phyloP scores from a whole-genome alignment of 2,888 invertebrate species.

The Cyaniris semiargus region DNA sequence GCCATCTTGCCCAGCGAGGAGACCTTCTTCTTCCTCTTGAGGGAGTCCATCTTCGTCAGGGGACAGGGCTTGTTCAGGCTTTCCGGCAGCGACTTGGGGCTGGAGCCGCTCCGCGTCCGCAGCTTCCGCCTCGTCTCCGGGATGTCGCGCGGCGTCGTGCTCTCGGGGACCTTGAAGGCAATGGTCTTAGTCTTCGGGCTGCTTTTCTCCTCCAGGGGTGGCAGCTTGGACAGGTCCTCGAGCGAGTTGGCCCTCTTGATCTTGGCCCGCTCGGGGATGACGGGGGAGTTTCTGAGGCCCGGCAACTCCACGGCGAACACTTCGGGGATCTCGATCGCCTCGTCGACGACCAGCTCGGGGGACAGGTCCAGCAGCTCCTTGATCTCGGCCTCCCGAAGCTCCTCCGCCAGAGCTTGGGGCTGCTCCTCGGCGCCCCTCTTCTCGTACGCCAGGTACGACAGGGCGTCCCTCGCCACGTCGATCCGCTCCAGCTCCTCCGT shows the following conservation, averaged over 20 bases:
- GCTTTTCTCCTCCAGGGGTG: conserved; percentile 49
- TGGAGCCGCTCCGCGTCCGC: conserved; percentile 64
- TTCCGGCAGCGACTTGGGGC: conserved; percentile 74
- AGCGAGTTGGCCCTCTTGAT: conserved; percentile 67
- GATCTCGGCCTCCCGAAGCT: conserved; percentile 64
- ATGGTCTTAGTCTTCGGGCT: conserved; percentile 63
- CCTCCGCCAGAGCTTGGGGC: conserved; percentile 60
- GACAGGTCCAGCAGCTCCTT: conserved; percentile 68
- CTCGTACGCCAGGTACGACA: conserved; percentile 66
- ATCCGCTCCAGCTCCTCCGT: conserved; percentile 52
- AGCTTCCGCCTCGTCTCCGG: conserved; percentile 62
- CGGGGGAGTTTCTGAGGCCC: conserved; percentile 56
- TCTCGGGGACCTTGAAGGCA: conserved; percentile 68
- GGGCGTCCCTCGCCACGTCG: conserved; percentile 69
- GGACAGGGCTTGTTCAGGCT: conserved; percentile 67
- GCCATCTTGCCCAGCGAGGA: conserved; percentile 74
- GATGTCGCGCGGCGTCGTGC: conserved; percentile 68
- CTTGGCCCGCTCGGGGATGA: conserved; percentile 68
- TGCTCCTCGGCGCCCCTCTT: conserved; percentile 55
- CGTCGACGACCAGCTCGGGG: conserved; percentile 68
- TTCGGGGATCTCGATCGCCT: conserved; percentile 57
- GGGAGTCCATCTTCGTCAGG: conserved; percentile 58
- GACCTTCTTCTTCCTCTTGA: conserved; percentile 67
- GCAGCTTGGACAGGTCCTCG: conserved; percentile 60
- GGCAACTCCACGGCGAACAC: conserved; percentile 58